A percentile compares a stretch with the other conserved stretches of the same genome.
Evolutionary conservation across 2,113 vertebrate species (phyloP).

Genomic region (Sakesphorus luctuosus): DNA sequence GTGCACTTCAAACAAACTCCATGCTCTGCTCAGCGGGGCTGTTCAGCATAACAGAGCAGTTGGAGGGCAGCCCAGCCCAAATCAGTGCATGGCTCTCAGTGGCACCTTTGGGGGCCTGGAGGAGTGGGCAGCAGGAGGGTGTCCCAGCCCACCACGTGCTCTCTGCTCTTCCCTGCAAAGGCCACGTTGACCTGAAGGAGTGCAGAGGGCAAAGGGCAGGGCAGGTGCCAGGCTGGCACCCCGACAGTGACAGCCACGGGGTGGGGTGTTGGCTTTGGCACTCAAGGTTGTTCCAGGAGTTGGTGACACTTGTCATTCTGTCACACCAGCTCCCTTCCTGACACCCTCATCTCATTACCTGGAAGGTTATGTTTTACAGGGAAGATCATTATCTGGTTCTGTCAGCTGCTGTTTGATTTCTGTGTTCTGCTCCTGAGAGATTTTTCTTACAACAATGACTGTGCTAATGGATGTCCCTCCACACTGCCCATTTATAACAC

Average conservation of each 20-base stretch:
- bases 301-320: neutral
- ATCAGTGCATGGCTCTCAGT: neutral
- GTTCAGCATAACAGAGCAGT: constrained; percentile 1
- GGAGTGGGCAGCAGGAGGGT: neutral
- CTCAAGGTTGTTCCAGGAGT: neutral
- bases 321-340: neutral
- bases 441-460: neutral
- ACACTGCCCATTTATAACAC: neutral
- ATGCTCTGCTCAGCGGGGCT: neutral
- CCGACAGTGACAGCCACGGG: fast-evolving
- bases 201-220: neutral
- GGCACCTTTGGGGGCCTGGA: neutral
- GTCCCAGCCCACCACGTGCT: neutral
- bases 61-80: neutral
- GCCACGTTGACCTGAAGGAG: fast-evolving
- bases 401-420: constrained; percentile 21
- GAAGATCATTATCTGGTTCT: neutral
- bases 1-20: neutral
- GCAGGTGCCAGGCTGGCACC: neutral
- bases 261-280: neutral
- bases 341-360: neutral
- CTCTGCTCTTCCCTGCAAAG: neutral
- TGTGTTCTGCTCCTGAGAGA: neutral
- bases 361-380: neutral
- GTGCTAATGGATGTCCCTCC: neutral